Percentiles rank a stretch among this genome's conserved stretches.
phyloP scores from a whole-genome alignment of 2,888 invertebrate genomes.

The Meganola albula region DNA sequence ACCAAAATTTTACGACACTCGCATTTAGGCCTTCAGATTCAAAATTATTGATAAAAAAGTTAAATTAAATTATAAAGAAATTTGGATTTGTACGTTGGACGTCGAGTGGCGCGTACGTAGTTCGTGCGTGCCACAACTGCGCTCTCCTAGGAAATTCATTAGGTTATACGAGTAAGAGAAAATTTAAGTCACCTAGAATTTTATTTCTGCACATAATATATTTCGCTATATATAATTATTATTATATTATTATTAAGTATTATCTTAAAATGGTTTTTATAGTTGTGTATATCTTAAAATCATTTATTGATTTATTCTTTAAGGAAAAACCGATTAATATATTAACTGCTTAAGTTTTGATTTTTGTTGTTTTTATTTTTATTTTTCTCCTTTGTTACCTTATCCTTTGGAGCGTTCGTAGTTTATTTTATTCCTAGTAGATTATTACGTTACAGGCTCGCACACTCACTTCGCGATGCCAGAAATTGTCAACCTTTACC shows the following conservation, averaged over 20 bases:
- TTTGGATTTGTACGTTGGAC: conserved; percentile 68
- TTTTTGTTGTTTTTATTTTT: conserved; percentile 70
- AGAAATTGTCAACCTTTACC: conserved; percentile 74
- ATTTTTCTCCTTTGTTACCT: conserved; percentile 50
- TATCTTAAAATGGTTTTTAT: conserved; percentile 77
- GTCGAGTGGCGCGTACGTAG: conserved; percentile 48
- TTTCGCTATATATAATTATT: conserved; percentile 78
- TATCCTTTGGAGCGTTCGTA: conserved; percentile 51
- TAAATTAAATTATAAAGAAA: conserved; percentile 68
- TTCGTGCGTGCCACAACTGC: conserved; percentile 38
- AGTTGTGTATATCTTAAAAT: conserved; percentile 78
- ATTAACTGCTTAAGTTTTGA: conserved; percentile 77
- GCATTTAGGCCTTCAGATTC: conserved; percentile 83
- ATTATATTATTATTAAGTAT: conserved; percentile 78
- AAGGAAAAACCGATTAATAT: conserved; percentile 77
- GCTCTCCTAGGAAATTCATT: conserved; percentile 75
- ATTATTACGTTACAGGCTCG: conserved; percentile 45
- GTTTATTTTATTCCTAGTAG: conserved; percentile 45
- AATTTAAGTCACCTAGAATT: conserved; percentile 78
- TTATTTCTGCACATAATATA: conserved; percentile 79
- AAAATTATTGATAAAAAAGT: conserved; percentile 78
- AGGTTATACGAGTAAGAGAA: conserved; percentile 75
- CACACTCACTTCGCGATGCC: conserved; percentile 51
- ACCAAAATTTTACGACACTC: conserved; percentile 81
- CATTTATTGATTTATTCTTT: conserved; percentile 77